These are phyloP conservation scores for Zaprionus lachaisei DNA, from an alignment of 1,140 invertebrate genomes.

Conservation along the genomic window DNA sequence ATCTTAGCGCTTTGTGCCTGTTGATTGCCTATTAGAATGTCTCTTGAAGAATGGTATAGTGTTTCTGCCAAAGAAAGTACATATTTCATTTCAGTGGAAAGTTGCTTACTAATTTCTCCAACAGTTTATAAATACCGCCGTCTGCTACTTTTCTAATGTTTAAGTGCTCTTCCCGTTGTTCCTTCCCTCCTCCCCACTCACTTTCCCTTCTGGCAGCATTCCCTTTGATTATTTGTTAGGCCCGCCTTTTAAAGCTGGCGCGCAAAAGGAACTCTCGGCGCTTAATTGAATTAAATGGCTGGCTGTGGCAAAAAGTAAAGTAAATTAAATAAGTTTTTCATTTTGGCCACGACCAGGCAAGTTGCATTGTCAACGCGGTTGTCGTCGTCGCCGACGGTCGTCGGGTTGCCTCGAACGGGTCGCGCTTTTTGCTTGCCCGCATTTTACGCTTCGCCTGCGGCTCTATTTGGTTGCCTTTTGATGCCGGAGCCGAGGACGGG, in stretches of 20 bases:
- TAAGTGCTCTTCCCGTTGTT: neutral
- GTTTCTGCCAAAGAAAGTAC: neutral
- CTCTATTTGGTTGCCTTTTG: conserved; percentile 66
- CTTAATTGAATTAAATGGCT: conserved; percentile 82
- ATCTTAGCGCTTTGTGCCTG: conserved; percentile 57
- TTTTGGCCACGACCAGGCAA: conserved; percentile 78
- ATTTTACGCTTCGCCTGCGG: conserved; percentile 80
- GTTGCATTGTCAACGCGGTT: conserved; percentile 79
- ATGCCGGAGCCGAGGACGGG: conserved; percentile 29
- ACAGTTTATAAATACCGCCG: too few relatives aligned
- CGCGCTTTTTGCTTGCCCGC: conserved; percentile 78
- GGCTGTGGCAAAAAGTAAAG: conserved; percentile 80
- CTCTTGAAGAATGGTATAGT: conserved; percentile 16
- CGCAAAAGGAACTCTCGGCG: conserved; percentile 66
- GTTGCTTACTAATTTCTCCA: neutral
- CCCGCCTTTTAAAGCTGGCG: conserved; percentile 32
- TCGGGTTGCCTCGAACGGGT: conserved; percentile 18
- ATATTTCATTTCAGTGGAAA: neutral
- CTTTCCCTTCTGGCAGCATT: too few relatives aligned
- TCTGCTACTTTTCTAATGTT: neutral
- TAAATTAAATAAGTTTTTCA: conserved; percentile 84
- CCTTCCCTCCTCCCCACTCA: neutral
- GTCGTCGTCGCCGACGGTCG: conserved; percentile 37
- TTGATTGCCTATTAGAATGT: conserved; percentile 68
- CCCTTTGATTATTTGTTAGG: conserved; percentile 40